Evolutionary conservation across 2,888 invertebrate genomes (phyloP).

Genomic region (Polydrusus pterygomalis): DNA sequence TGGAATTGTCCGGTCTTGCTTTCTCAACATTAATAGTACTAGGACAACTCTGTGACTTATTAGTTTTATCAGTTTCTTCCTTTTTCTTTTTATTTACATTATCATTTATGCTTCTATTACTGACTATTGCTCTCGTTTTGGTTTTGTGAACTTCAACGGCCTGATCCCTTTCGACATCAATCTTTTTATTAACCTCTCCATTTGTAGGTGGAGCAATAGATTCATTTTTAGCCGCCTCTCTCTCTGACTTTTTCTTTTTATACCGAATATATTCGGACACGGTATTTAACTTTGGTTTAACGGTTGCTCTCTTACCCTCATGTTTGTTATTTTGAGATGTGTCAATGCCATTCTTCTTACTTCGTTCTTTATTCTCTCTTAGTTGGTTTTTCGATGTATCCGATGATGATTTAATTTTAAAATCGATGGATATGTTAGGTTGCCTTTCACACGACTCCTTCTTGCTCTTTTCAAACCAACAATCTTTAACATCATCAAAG

Average conservation of each 20-base stretch:
- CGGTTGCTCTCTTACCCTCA: neutral
- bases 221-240: neutral
- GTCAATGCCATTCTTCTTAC: neutral
- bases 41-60: neutral
- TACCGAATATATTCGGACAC: neutral
- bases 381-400: neutral
- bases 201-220: neutral
- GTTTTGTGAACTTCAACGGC: neutral
- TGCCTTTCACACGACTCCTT: conserved; percentile 3
- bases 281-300: neutral
- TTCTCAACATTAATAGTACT: neutral
- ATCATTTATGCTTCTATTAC: neutral
- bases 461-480: conserved; percentile 32
- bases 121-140: neutral
- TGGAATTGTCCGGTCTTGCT: neutral
- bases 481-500: conserved; percentile 35
- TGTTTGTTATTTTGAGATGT: neutral
- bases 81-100: neutral
- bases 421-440: neutral
- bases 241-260: conserved; percentile 7
- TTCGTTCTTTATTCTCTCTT: neutral
- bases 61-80: neutral
- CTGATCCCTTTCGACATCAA: neutral
- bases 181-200: neutral
- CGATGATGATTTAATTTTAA: too few relatives aligned